Base-by-base conservation (phyloP, 2,888 invertebrate genomes). In the Eurytoma adleriae region DNA sequence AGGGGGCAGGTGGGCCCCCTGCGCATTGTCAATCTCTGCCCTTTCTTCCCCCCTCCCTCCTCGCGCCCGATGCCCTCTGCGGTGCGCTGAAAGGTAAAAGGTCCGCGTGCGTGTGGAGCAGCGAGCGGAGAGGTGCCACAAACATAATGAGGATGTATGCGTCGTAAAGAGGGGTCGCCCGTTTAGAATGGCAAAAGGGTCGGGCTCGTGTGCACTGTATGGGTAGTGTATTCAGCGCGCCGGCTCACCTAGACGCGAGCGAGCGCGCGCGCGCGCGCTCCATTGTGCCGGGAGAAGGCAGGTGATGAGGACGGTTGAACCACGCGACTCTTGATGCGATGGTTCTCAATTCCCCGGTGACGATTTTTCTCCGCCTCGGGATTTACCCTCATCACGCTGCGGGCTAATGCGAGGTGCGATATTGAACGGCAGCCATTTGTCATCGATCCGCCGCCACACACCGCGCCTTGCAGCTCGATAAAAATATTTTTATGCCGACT, bases 231-330 rank as follows among this genome's bases (percentile, higher is more conserved):
- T 86, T 89, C 86, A 88, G 87, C 87, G 88, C 62, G 86, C 86
- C 86, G 85, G 85, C 83, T 62, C 79, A 78, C 84, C 80, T 80
- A 76, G 76, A 75, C 61, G 70, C 74, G 27, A 24, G 64, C 40
- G 67, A 24, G 24, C 50, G 30, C 27, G 83, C 83, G 79, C 78
- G 84, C 62, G 48, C 50, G 61, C 54, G 59, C 75, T 83, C 85
- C 80, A 90, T 90, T 90, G 90, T 90, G 83, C 78, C 84, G 83
- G 83, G 85, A 84, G 84, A 84, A 85, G 89, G 90, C 90, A 90
- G 90, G 90, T 90, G 90, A 90, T 90, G 90, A 89, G 89, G 89
- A 90, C 90, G 89, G 89, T 89, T 90, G 89, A 86, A 90, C 88
- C 89, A 88, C 88, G 89, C 90, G 90, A 90, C 90, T 90, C 86